Conservation (phyloP, 2,797 vertebrate species). For the Xiphorhynchus erythropygius region DNA sequence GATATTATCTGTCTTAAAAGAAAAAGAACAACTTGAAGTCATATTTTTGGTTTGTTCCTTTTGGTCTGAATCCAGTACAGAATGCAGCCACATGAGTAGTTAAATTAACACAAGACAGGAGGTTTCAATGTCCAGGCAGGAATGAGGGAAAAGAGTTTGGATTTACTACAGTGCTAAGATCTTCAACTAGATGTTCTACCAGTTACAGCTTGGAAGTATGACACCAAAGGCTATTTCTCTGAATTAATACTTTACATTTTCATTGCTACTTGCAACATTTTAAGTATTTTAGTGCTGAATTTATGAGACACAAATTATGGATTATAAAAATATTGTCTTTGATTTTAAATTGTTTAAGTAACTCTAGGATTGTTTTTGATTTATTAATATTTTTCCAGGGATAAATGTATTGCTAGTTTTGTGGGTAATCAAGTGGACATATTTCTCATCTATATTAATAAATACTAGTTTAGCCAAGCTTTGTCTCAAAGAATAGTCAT, state of each 20-base stretch:
- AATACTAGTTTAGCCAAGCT: not conserved
- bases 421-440: not conserved
- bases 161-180: not conserved
- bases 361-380: not conserved
- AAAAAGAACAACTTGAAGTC: not conserved
- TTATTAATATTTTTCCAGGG: not conserved
- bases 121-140: not conserved
- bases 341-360: not conserved
- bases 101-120: not conserved
- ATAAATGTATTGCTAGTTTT: not conserved
- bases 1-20: not conserved
- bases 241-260: not conserved
- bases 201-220: not conserved
- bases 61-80: not conserved
- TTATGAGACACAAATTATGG: not conserved
- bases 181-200: not conserved
- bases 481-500: not conserved
- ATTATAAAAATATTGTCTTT: not conserved
- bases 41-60: not conserved
- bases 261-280: not conserved
- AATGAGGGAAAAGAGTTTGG: not conserved
- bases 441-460: not conserved
- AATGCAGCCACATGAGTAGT: not conserved
- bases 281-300: not conserved
- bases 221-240: not conserved